Base-by-base conservation (phyloP, 1,140 invertebrate species). In the Pinna nobilis region DNA sequence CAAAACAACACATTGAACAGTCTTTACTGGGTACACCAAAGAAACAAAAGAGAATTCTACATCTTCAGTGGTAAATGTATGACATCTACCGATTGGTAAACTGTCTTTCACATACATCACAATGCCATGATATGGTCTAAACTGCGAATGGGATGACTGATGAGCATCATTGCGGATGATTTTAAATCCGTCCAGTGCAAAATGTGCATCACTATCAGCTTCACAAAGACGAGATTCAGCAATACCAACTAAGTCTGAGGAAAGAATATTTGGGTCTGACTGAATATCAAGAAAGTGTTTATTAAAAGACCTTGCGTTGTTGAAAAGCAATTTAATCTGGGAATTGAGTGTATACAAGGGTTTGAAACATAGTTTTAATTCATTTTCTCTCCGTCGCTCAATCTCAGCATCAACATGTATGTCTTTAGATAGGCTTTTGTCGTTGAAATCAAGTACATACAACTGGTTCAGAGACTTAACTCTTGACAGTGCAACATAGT, bases 401-500 rank as follows among this genome's bases (percentile, higher is more conserved):
- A 70, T 61, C 33, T 70, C 68, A 28, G 47, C n/a, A 15, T 63
- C 37, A 63, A 70, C 69, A 39, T 15, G 41, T 37, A 53, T 35
- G 20, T 63, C 57, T 49, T 44, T 59, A 20, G 30, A 7, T 6
- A 63, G 37, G 6, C 41, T 33, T 28, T 50, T 39, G 25, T 55
- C 33, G 57, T 71, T 71, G 35, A 71, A 71, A 47, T 64, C n/a
- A 39, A 71, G 28, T 28, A 71, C 63, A 37, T 65, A 50, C 18
- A 72, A 20, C 28, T 47, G 25, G 30, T 61, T 15, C 2, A 70
- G 25, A 28, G 57, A 37, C 35, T 18, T 53, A 32, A 65, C 70
- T 57, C 70, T 64, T n/a, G 47, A 55, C 3, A 72, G 35, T 23
- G 70, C 74, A 60, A 70, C 57, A 61, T 70, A 70, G 49, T 66